A percentile compares a stretch with the other conserved stretches of the same genome.
phyloP scores from a whole-genome alignment of 2,113 vertebrate species.

The Eretmochelys imbricata region DNA sequence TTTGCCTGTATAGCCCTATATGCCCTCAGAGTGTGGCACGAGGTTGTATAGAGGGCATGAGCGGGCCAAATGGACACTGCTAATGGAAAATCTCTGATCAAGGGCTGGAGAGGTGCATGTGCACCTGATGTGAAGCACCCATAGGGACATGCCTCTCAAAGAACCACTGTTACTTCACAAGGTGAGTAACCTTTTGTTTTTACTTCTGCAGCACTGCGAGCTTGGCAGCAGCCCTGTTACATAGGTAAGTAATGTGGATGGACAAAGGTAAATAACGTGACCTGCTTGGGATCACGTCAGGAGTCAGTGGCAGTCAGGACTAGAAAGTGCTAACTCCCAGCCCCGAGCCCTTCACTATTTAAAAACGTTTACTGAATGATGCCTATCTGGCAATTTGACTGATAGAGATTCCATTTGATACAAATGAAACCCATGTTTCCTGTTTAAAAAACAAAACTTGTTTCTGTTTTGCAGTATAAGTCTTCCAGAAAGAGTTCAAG shows the following conservation, averaged over 20 bases:
- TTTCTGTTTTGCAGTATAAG: constrained; percentile 84
- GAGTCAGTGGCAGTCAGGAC: background rate
- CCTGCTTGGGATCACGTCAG: background rate
- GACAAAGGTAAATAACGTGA: background rate
- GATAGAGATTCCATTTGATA: background rate
- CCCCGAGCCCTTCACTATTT: background rate
- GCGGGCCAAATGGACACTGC: background rate
- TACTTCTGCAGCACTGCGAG: background rate
- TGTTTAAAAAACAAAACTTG: constrained; percentile 45
- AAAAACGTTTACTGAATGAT: constrained; percentile 19
- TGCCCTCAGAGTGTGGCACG: background rate
- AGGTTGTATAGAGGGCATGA: background rate
- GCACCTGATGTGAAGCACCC: background rate
- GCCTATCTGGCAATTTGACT: background rate
- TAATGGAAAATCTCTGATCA: background rate
- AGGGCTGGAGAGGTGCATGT: background rate
- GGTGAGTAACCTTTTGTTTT: background rate
- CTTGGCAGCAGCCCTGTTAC: background rate
- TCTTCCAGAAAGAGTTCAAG: constrained; percentile 89
- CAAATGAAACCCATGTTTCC: constrained; percentile 13
- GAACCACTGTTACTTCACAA: background rate
- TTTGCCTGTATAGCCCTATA: background rate
- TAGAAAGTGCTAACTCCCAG: background rate
- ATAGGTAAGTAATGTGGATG: background rate
- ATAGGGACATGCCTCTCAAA: background rate